A percentile compares a stretch with the other conserved stretches of the same genome.
These are phyloP conservation scores for Nycticorax nycticorax DNA, from an alignment of 2,113 vertebrate genomes.

Conservation along the genomic window DNA sequence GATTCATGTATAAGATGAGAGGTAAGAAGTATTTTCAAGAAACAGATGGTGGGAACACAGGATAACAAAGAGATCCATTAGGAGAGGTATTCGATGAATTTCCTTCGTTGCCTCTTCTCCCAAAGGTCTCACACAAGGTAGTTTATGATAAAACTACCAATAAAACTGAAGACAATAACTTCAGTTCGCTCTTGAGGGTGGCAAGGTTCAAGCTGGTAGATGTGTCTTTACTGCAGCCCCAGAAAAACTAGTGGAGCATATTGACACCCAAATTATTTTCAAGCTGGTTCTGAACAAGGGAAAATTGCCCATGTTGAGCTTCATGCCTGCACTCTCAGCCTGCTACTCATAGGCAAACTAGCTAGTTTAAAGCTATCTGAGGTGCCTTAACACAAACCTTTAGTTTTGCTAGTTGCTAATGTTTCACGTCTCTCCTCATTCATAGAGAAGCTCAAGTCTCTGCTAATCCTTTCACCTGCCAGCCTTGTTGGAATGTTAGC, in stretches of 20 bases:
- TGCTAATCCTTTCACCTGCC: slow-evolving; percentile 22
- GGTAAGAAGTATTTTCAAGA: neutral
- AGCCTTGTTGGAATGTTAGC: neutral
- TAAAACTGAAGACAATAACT: neutral
- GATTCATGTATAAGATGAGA: neutral
- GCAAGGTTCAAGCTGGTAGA: neutral
- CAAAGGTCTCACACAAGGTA: neutral
- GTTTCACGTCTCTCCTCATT: neutral
- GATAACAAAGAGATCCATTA: slow-evolving; percentile 12
- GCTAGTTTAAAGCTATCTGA: neutral
- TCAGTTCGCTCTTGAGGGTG: neutral
- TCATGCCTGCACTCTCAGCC: neutral
- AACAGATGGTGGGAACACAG: neutral
- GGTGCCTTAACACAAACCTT: neutral
- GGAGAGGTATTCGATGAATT: neutral
- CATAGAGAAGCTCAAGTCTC: neutral
- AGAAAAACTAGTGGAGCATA: neutral
- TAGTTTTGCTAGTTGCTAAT: neutral
- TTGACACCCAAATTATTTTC: neutral
- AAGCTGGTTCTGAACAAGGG: neutral
- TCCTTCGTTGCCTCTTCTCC: neutral
- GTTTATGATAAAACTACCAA: neutral
- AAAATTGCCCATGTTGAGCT: neutral
- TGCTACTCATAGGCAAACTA: neutral
- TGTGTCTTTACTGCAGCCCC: neutral